Base-by-base conservation (phyloP, 2,797 vertebrate species). In the Natrix natrix region DNA sequence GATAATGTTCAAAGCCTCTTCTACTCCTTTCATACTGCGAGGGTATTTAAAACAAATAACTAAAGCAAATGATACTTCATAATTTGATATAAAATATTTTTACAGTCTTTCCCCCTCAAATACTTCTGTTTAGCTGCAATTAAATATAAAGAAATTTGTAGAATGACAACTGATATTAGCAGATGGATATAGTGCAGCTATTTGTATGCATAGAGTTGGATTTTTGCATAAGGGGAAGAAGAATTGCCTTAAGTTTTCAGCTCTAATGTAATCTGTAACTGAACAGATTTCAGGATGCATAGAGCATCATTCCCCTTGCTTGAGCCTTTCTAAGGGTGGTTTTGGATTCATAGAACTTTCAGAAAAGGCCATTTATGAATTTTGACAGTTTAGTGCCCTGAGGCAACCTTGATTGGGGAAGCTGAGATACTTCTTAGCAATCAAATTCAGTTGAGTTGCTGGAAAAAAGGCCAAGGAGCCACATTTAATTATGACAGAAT, bases 101-200 rank as follows among this genome's bases (percentile, higher is more conserved):
- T 97, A 95, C 93, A 91, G 88, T 83, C 59, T 93, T 63, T 96
- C 54, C 94, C 94, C 95, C 92, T 48, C 88, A 93, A 94, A 95
- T 92, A 93, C 94, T 94, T 78, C 48, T 96, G 63, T 96, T 97
- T 94, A 97, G 95, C 95, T 94, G 94, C 96, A 96, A 97, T 97
- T 94, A 94, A 96, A 95, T 94, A 96, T 95, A 95, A 96, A 97
- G 95, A 95, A 97, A 97, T 98, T 97, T 98, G 97, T 95, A 94
- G 94, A 95, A 94, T 95, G 93, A 96, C 95, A 95, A 96, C 94
- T 95, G 90, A 92, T 96, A 97, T 97, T 98, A 97, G 97, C 97
- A 93, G 95, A 86, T 95, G 96, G 95, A 95, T 96, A 97, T 94
- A 94, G 94, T 94, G 94, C 94, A 95, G 91, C 87, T 96, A 94